Base-by-base conservation (phyloP, 1,140 invertebrate genomes). In the Hetaerina americana region DNA sequence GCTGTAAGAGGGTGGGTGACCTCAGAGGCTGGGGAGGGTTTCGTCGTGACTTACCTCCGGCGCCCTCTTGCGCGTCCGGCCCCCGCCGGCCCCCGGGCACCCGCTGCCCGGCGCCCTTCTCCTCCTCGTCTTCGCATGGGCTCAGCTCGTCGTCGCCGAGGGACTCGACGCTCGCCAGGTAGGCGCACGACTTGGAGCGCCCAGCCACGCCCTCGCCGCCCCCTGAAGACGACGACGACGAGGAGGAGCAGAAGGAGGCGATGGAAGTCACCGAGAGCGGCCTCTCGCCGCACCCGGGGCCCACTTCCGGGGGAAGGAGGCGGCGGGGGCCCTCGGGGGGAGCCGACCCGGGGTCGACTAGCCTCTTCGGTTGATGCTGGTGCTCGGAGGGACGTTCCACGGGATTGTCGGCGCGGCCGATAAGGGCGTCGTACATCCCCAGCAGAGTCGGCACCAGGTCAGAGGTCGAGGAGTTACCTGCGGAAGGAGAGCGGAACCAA, bases 141-240 rank as follows among this genome's bases (percentile, higher is more conserved):
- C 40, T 57, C 40, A 57, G 10, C 10, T 90, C 89, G 71, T 90
- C 74, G 66, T 77, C 79, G 10, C 78, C 90, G 75, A 92, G 81
- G 71, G 89, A 91, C 78, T 93, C 91, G 71, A 91, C 89, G 22
- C 90, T 92, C 57, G 90, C 90, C 78, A 92, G 80, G 81, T 92
- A 92, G n/a, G 90, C 86, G 76, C 82, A 82, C 68, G 81, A 83
- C 81, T 5, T 84, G 82, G 76, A 85, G 81, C 69, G 85, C 10
- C 40, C 40, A 3, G 15, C 22, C 15, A 18, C 22, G 2, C 15
- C 15, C 15, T 12, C 15, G 10, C 15, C 15, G 15, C 40, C 40
- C 1, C 15, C 15, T 12, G 40, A 57, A 1, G 3, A 12, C 3
- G 40, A 57, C 10, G 40, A 57, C 3, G 40, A 12, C 2, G 40